Percentiles rank a stretch among this genome's conserved stretches.
Evolutionary conservation across 1,140 invertebrate species (phyloP).

Genomic region (Gerris buenoi): DNA sequence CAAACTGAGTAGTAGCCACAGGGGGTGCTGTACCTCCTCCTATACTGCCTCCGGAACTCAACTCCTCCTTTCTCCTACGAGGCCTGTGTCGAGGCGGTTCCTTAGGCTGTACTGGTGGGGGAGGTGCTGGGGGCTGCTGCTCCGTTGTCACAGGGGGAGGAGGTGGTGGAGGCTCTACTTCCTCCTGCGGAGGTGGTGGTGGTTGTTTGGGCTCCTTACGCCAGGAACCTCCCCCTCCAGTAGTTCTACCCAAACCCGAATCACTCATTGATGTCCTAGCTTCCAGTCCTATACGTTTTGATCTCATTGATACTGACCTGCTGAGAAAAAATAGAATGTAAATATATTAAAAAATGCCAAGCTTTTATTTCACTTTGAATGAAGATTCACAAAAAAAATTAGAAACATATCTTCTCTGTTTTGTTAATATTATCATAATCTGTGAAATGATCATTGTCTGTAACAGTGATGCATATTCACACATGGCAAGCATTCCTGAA

Average conservation of each 20-base stretch:
- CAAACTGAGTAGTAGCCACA: slow-evolving; percentile 44
- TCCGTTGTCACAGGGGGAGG: no score
- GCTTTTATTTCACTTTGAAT: no score
- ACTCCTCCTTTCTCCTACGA: slow-evolving; percentile 33
- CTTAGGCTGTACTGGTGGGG: background rate
- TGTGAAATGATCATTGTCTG: no score
- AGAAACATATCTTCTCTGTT: no score
- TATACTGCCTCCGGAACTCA: slow-evolving; percentile 12
- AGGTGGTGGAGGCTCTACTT: background rate
- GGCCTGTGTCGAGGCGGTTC: background rate
- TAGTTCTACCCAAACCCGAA: slow-evolving; percentile 8
- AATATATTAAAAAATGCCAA: no score
- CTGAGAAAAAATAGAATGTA: no score
- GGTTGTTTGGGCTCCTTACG: background rate
- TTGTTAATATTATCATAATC: no score
- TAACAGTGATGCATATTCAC: no score
- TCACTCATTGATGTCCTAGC: slow-evolving; percentile 12
- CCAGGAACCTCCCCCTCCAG: slow-evolving; percentile 1
- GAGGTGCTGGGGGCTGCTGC: no score
- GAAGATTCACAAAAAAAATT: no score
- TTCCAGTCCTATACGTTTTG: slow-evolving; percentile 7
- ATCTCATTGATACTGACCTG: background rate
- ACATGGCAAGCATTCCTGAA: no score
- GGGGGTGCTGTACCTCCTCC: slow-evolving; percentile 5
- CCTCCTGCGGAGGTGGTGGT: background rate